These are phyloP conservation scores for Lophura swinhoii DNA, from an alignment of 2,797 vertebrate species.

Conservation along the genomic window DNA sequence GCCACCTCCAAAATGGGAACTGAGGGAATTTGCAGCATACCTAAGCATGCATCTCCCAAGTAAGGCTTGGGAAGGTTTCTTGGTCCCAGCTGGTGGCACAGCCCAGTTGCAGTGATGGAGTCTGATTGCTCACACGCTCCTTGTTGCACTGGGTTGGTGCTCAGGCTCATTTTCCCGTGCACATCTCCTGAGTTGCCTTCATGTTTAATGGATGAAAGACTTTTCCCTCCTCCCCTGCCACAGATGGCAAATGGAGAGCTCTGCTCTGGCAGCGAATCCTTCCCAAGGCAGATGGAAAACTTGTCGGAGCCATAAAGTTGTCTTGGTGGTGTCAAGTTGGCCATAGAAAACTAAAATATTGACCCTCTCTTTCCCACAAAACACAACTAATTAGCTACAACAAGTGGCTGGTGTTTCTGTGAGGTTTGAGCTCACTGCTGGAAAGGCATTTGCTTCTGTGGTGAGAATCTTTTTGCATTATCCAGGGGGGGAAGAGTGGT, in stretches of 20 bases:
- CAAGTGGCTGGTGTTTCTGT: not conserved
- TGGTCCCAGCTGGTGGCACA: not conserved
- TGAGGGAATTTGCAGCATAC: fast-evolving
- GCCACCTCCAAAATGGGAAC: not conserved
- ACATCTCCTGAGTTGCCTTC: fast-evolving
- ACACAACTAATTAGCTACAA: not conserved
- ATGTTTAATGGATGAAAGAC: not conserved
- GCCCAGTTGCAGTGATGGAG: not conserved
- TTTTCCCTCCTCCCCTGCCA: not conserved
- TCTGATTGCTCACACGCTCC: not conserved
- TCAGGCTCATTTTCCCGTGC: not conserved
- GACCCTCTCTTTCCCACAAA: not conserved
- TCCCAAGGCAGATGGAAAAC: not conserved
- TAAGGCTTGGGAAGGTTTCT: not conserved
- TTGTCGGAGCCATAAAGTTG: not conserved
- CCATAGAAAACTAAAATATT: not conserved
- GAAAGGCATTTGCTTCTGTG: not conserved
- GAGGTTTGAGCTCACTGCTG: not conserved
- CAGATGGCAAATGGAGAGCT: not conserved
- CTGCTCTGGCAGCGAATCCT: not conserved
- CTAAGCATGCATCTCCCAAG: not conserved
- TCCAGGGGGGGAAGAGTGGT: not conserved
- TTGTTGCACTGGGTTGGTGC: not conserved
- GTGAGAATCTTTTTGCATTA: not conserved
- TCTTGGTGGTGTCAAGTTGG: not conserved